Base-by-base conservation (phyloP, 2,888 invertebrate species). In the Drosophila anceps region DNA sequence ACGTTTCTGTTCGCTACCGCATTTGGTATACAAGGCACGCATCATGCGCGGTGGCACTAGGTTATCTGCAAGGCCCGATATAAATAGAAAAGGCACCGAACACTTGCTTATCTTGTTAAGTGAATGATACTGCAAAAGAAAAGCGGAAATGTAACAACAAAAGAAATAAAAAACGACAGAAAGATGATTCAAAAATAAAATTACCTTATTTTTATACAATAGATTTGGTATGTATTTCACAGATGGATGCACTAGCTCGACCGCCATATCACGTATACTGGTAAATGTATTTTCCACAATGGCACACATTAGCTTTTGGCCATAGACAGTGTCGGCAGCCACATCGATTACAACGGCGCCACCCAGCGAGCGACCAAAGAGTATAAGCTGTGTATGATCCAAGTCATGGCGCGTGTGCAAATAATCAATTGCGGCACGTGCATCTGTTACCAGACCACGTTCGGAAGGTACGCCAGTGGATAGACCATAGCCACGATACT, bases 271-370 rank as follows among this genome's bases (percentile, higher is more conserved):
- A 37, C 98, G 98, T 93, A 99, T 97, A 92, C 97, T 97, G 6
- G 98, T 98, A 91, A 99, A 99, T 4, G 98, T 98, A 92, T 99
- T 99, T 93, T 99, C 98, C 20, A 98, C 95, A 79, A 99, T 95
- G 73, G 98, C 93, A 81, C 97, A 97, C 95, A 97, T 96, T 73
- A 98, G 95, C 93, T 96, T 96, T 83, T 95, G 95, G 43, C 95
- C 94, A 93, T 97, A 97, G 79, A 96, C 95, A 20, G 95, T 94
- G 86, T 96, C 95, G 24, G 96, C 95, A 2, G 97, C 96, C 69
- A 98, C 94, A 93, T 98, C 97, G 78, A 98, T 96, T 1, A 98
- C 98, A 61, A 99, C 96, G 18, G 98, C 98, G 43, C 98, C 98
- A 81, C 98, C 98, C 94, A 91, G 61, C 13, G 93, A 98, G 92